A percentile compares a stretch with the other conserved stretches of the same genome.
Conservation (phyloP, 2,113 vertebrate species). For the Sprattus sprattus region DNA sequence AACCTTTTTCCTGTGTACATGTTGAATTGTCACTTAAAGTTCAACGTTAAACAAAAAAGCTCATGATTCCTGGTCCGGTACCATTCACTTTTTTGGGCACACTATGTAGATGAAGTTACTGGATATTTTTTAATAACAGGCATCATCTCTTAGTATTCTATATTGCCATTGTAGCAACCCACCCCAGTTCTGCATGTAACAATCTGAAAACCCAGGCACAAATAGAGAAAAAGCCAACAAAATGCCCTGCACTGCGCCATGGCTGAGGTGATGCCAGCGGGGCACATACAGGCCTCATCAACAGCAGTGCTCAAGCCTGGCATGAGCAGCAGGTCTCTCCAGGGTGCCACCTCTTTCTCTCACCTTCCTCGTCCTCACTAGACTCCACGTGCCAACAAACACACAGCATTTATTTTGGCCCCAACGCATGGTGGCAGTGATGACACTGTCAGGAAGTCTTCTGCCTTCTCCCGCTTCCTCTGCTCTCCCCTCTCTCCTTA, state of each 20-base stretch:
- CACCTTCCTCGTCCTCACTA: conserved; percentile 38
- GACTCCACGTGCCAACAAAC: conserved; percentile 6
- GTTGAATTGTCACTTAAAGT: too few relatives aligned
- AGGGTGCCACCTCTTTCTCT: conserved; percentile 41
- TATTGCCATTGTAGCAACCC: not conserved
- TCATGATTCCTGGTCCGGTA: too few relatives aligned
- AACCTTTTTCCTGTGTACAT: too few relatives aligned
- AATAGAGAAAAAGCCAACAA: not conserved
- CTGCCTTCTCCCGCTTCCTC: conserved; percentile 8
- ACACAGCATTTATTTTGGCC: not conserved
- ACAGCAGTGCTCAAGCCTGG: conserved; percentile 47
- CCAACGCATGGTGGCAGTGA: conserved; percentile 19
- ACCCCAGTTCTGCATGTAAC: not conserved
- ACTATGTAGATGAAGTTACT: too few relatives aligned
- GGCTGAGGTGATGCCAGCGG: not conserved
- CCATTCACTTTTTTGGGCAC: too few relatives aligned
- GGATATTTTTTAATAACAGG: not conserved
- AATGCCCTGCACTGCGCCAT: not conserved
- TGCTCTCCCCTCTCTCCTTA: conserved; percentile 16
- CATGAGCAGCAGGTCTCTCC: conserved; percentile 31
- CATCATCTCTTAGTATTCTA: not conserved
- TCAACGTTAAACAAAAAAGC: too few relatives aligned
- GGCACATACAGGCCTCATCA: conserved; percentile 49
- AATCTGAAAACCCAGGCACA: not conserved
- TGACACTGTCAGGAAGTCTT: not conserved